phyloP scores from a whole-genome alignment of 1,140 invertebrate species.

The Diuraphis noxia region DNA sequence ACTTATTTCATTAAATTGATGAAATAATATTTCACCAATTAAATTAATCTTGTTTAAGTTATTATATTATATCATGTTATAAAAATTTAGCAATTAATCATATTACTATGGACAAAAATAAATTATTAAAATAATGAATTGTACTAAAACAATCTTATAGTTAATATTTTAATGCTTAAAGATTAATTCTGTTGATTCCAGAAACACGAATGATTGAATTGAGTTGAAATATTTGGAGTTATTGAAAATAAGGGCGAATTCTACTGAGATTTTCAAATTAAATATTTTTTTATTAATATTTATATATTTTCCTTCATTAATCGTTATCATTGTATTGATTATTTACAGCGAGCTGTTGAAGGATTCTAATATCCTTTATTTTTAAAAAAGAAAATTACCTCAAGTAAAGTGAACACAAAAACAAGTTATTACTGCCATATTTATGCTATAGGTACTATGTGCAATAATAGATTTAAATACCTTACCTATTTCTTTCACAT shows the following conservation, averaged over 20 bases:
- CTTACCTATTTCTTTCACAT: not conserved
- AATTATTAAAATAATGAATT: conserved; percentile 12
- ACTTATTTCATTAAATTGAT: not conserved
- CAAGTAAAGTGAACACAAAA: too few species aligned
- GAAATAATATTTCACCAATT: not conserved
- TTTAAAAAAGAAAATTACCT: too few species aligned
- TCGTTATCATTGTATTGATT: not conserved
- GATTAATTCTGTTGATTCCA: not conserved
- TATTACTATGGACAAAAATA: not conserved
- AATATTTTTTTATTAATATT: not conserved
- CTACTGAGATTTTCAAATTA: not conserved
- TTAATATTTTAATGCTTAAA: not conserved
- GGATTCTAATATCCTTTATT: too few species aligned
- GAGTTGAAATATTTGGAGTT: not conserved
- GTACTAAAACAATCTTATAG: not conserved
- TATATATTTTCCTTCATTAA: not conserved
- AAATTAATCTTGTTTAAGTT: not conserved
- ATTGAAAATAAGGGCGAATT: not conserved
- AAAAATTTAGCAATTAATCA: not conserved
- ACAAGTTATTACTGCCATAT: too few species aligned
- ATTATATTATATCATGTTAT: not conserved
- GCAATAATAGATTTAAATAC: too few species aligned
- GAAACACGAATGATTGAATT: not conserved
- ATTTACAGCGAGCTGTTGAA: not conserved
- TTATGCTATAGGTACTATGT: not conserved